Percentiles rank a stretch among this genome's conserved stretches.
phyloP scores from a whole-genome alignment of 2,113 vertebrate species.

The Clupea harengus region DNA sequence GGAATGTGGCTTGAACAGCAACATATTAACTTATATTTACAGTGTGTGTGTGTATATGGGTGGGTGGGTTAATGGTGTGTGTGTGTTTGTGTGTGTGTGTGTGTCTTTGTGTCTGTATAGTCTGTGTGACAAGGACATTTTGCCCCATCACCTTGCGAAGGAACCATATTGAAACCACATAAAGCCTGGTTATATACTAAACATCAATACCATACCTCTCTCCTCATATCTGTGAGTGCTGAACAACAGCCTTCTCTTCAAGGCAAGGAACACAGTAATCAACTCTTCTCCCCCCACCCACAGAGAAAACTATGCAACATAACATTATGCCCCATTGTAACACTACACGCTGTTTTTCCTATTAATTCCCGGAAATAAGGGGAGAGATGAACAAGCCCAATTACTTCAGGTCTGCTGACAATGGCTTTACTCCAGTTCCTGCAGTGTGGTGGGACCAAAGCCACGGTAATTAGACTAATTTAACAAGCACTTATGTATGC shows the following conservation, averaged over 20 bases:
- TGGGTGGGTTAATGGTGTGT: not conserved
- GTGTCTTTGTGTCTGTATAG: not conserved
- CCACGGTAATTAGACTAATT: slow-evolving; percentile 29
- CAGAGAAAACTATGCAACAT: not conserved
- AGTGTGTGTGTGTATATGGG: not conserved
- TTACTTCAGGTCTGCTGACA: slow-evolving; percentile 30
- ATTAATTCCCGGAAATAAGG: not conserved
- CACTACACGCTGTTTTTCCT: not conserved
- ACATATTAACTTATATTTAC: slow-evolving; percentile 3
- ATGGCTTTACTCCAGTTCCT: slow-evolving; percentile 21
- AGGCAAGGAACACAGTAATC: not conserved
- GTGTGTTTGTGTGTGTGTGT: not conserved
- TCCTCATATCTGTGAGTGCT: not conserved
- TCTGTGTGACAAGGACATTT: not conserved
- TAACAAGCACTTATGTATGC: not conserved
- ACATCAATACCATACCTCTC: not conserved
- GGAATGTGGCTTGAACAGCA: slow-evolving; percentile 10
- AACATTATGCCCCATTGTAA: not conserved
- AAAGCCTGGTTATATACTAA: no score
- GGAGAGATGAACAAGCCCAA: not conserved
- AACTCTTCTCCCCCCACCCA: not conserved
- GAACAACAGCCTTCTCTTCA: not conserved
- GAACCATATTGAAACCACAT: not conserved
- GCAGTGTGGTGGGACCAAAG: not conserved
- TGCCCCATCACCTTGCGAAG: not conserved